Evolutionary conservation across 1,140 invertebrate genomes (phyloP).

Genomic region (Neelides sp.): DNA sequence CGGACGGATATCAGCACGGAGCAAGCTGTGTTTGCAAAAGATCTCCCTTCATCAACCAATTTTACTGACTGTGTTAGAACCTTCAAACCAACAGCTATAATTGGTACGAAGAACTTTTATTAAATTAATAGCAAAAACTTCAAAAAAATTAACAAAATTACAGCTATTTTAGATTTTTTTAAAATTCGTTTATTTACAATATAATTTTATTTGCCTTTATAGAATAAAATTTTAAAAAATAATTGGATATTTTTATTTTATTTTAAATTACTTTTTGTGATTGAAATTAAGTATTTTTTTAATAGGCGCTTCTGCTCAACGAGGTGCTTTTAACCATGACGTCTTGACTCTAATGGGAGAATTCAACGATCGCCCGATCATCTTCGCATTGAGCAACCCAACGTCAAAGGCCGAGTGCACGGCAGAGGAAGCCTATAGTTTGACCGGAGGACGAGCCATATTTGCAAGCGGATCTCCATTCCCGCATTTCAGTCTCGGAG

Average conservation of each 20-base stretch:
- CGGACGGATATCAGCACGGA: conserved; percentile 50
- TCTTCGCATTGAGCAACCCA: conserved; percentile 93
- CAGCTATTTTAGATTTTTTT: too few relatives aligned
- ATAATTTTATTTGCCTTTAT: not conserved
- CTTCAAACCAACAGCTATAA: conserved; percentile 70
- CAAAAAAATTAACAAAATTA: too few relatives aligned
- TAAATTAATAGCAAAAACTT: not conserved
- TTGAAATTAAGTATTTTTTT: conserved; percentile 11
- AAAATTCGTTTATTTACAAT: too few relatives aligned
- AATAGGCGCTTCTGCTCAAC: conserved; percentile 71
- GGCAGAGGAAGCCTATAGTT: conserved; percentile 73
- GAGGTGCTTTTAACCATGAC: conserved; percentile 73
- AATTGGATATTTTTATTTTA: not conserved
- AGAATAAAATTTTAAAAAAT: not conserved
- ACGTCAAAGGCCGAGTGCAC: conserved; percentile 94
- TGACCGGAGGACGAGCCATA: conserved; percentile 77
- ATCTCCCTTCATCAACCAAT: conserved; percentile 59
- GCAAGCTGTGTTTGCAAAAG: conserved; percentile 69
- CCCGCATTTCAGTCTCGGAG: conserved; percentile 59
- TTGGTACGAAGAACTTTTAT: conserved; percentile 46
- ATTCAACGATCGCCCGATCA: conserved; percentile 73
- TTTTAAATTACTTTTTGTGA: conserved; percentile 2
- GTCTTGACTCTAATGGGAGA: conserved; percentile 73
- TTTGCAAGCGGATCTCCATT: conserved; percentile 91
- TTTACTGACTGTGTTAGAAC: conserved; percentile 64